Base-by-base conservation (phyloP, 1,140 invertebrate genomes). In the Acyrthosiphon pisum region DNA sequence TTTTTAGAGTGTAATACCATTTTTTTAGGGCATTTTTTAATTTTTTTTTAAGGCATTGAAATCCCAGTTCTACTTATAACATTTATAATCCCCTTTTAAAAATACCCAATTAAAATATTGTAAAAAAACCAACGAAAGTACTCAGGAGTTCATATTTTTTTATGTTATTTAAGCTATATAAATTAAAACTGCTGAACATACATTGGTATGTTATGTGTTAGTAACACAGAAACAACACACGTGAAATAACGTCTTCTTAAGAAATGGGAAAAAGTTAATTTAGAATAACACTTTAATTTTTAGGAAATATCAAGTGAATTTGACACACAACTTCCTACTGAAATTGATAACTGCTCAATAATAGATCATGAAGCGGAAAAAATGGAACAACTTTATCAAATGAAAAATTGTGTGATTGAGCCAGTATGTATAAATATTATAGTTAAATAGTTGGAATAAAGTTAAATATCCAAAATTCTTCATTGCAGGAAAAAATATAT, bases 351-450 rank as follows among this genome's bases (percentile, higher is more conserved):
- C 30, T 41, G 41, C 8, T 68, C 41, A 44, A 41, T 30, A 37
- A 93, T 86, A 30, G 86, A 93, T 89, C 93, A 93, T 35, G 53
- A 93, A 76, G n/a, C 86, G 0, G 88, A 90, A 50, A 46, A 89
- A 68, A 90, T 81, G 26, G 93, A 93, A 26, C 30, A 48, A 37
- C 44, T 93, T 9, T 68, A 76, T 53, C 56, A 81, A 89, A 90
- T 89, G 44, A 88, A 89, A 53, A 89, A 76, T 41, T 83, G 41
- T 76, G 3, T 30, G 23, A 53, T 37, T 41, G 41, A 89, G 81
- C 20, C 46, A 26, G 60, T 88, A 89, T 26, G 30, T 81, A 30
- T 1, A 56, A 41, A 41, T 90, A 46, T 50, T 11, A 68, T 68
- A 68, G 4, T 68, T 35, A 88, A 88, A 50, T 35, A 50, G 35